Evolutionary conservation across 1,140 invertebrate genomes (phyloP).

Genomic region (Helicoverpa armigera): DNA sequence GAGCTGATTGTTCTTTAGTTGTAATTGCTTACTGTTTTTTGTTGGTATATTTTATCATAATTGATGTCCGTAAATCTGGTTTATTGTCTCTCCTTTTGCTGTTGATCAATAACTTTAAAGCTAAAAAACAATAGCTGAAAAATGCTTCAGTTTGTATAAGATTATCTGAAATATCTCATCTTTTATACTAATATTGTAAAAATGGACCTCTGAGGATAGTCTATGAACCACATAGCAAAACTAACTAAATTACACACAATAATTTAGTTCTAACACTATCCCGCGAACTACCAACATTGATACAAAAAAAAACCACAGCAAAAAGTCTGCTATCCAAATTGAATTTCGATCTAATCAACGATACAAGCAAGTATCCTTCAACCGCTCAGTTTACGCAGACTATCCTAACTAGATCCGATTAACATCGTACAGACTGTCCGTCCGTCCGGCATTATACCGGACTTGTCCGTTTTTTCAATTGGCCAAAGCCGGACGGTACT

Average conservation of each 20-base stretch:
- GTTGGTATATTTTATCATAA: too few species aligned
- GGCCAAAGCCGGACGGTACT: constrained; percentile 37
- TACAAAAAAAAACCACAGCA: neutral
- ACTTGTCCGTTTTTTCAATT: constrained; percentile 48
- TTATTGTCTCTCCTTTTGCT: too few species aligned
- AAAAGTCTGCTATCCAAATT: neutral
- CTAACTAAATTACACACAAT: neutral
- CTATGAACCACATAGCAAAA: too few species aligned
- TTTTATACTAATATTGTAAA: too few species aligned
- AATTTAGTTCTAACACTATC: neutral
- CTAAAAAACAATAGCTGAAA: too few species aligned
- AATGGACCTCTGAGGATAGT: too few species aligned
- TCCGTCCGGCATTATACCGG: constrained; percentile 34
- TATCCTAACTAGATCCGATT: constrained; percentile 46
- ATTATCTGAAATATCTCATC: too few species aligned
- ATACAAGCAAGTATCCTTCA: constrained; percentile 22
- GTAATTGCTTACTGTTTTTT: too few species aligned
- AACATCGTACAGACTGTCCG: constrained; percentile 41
- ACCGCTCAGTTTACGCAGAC: constrained; percentile 36
- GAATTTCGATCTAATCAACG: constrained; percentile 38
- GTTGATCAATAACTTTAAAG: too few species aligned
- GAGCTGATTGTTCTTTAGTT: neutral
- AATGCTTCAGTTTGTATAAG: too few species aligned
- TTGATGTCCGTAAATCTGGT: too few species aligned
- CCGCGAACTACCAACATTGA: neutral